Conservation (phyloP, 1,140 invertebrate genomes). For the Trinorchestia longiramus region DNA sequence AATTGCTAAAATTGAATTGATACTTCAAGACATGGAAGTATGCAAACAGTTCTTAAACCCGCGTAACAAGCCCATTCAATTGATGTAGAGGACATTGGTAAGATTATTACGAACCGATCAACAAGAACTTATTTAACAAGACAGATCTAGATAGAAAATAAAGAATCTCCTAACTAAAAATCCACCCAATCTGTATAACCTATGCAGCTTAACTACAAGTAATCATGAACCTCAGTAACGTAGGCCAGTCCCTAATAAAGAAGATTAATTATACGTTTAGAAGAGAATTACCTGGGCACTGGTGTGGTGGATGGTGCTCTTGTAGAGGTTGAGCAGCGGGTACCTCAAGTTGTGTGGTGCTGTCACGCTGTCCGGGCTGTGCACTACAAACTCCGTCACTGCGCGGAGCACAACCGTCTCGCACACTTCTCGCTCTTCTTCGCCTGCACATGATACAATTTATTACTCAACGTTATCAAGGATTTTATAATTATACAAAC, state of each 20-base stretch:
- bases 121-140: background rate
- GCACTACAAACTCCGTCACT: constrained; percentile 88
- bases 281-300: constrained; percentile 76
- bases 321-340: constrained; percentile 93
- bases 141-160: background rate
- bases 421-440: constrained; percentile 83
- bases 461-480: background rate
- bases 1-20: background rate
- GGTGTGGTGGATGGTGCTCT: constrained; percentile 84
- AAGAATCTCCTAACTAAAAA: background rate
- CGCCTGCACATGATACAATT: constrained; percentile 71
- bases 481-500: background rate
- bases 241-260: too few species aligned
- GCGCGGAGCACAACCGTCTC: constrained; percentile 86
- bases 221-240: background rate
- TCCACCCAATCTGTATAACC: background rate
- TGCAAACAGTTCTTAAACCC: background rate
- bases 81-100: background rate
- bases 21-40: background rate
- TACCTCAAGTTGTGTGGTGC: constrained; percentile 85
- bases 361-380: constrained; percentile 82
- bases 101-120: background rate
- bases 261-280: too few species aligned
- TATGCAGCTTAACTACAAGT: background rate
- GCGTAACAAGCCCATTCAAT: background rate